Evolutionary conservation across 1,140 invertebrate species (phyloP).

Genomic region (Drosophila triauraria): DNA sequence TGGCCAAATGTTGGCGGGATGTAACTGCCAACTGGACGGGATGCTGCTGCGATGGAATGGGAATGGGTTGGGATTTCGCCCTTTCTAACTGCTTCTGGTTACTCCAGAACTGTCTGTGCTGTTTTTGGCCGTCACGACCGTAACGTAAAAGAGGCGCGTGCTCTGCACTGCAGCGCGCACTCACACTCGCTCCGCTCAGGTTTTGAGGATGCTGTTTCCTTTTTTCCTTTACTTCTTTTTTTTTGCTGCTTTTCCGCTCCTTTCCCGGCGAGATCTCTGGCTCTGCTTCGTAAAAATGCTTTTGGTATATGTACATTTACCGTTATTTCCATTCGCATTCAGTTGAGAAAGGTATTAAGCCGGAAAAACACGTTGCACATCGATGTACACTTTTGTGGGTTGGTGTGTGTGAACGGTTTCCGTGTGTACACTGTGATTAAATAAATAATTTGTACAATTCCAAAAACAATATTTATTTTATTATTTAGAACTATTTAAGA

Average conservation of each 20-base stretch:
- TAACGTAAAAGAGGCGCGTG: slow-evolving; percentile 75
- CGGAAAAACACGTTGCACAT: slow-evolving; percentile 82
- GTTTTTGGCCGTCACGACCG: slow-evolving; percentile 61
- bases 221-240: slow-evolving; percentile 8
- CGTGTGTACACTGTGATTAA: slow-evolving; percentile 13
- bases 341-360: slow-evolving; percentile 79
- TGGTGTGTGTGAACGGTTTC: slow-evolving; percentile 19
- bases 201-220: slow-evolving; percentile 22
- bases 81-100: slow-evolving; percentile 35
- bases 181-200: slow-evolving; percentile 25
- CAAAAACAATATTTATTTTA: too few relatives aligned
- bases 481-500: too few relatives aligned
- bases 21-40: slow-evolving; percentile 18
- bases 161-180: slow-evolving; percentile 59
- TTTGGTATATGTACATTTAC: slow-evolving; percentile 60
- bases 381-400: slow-evolving; percentile 54
- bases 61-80: slow-evolving; percentile 12
- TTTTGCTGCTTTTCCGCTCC: slow-evolving; percentile 18
- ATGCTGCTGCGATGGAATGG: slow-evolving; percentile 8
- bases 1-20: slow-evolving; percentile 46
- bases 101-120: slow-evolving; percentile 33
- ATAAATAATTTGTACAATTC: background rate
- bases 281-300: slow-evolving; percentile 39
- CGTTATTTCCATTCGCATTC: slow-evolving; percentile 78
- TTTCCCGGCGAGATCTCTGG: slow-evolving; percentile 15